phyloP scores from a whole-genome alignment of 2,113 vertebrate species.

The Egretta garzetta region DNA sequence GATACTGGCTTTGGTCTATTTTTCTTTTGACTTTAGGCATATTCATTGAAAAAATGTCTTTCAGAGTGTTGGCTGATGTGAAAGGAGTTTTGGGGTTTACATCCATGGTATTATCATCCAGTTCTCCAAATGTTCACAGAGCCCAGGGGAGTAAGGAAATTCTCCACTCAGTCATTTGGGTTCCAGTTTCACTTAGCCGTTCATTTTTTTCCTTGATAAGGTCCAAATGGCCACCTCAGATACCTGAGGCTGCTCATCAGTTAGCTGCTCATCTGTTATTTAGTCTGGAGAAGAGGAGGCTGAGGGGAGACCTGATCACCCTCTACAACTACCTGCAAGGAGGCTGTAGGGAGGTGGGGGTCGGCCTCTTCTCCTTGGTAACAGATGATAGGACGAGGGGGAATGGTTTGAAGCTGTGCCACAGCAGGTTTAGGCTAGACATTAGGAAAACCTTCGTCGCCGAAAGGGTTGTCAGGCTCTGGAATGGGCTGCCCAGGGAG shows the following conservation, averaged over 20 bases:
- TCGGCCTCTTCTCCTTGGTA: too few relatives aligned
- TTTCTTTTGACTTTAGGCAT: not conserved
- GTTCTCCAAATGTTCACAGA: not conserved
- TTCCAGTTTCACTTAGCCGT: not conserved
- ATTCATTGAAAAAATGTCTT: not conserved
- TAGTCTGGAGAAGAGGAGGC: too few relatives aligned
- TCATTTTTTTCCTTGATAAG: not conserved
- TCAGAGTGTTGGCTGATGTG: not conserved
- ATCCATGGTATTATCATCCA: not conserved
- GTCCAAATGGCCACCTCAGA: not conserved
- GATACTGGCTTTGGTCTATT: not conserved
- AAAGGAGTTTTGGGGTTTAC: not conserved
- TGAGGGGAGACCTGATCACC: too few relatives aligned
- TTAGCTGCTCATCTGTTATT: too few relatives aligned
- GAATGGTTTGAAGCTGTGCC: too few relatives aligned
- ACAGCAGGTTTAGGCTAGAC: too few relatives aligned
- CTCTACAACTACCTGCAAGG: too few relatives aligned
- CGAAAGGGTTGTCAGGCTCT: too few relatives aligned
- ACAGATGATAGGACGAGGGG: too few relatives aligned
- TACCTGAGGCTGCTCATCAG: not conserved
- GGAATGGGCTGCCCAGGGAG: too few relatives aligned
- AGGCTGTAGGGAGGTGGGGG: too few relatives aligned
- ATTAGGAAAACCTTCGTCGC: too few relatives aligned
- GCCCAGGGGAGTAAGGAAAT: not conserved
- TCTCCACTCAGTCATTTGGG: not conserved